These are phyloP conservation scores for Dasyornis broadbenti DNA, from an alignment of 2,113 vertebrate genomes.

Conservation along the genomic window DNA sequence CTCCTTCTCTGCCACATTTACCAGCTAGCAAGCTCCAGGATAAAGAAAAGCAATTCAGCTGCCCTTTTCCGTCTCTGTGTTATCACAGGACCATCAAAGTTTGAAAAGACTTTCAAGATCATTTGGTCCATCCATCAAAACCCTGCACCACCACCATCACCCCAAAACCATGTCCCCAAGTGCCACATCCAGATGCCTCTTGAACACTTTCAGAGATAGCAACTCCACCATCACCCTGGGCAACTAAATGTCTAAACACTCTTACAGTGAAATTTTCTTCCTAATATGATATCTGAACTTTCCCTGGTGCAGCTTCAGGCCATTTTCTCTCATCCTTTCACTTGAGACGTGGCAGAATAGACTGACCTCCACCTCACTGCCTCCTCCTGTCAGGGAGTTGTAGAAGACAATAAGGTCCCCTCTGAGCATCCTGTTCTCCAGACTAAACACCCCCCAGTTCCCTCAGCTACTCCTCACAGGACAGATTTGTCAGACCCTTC, in stretches of 20 bases:
- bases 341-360: background rate
- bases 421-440: background rate
- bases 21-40: background rate
- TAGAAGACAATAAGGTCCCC: background rate
- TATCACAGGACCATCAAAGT: background rate
- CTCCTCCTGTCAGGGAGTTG: background rate
- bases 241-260: accelerated
- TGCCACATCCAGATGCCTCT: background rate
- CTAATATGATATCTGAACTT: background rate
- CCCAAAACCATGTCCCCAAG: background rate
- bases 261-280: background rate
- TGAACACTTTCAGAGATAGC: background rate
- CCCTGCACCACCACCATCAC: background rate
- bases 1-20: background rate
- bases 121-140: background rate
- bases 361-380: background rate
- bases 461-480: background rate
- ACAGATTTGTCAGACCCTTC: background rate
- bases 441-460: background rate
- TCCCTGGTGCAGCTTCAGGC: background rate
- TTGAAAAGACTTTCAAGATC: background rate
- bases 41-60: background rate
- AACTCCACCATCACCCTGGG: background rate
- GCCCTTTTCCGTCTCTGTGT: background rate
- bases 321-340: background rate